Evolutionary conservation across 2,113 vertebrate genomes (phyloP).

Genomic region (Ceuthmochares aereus): DNA sequence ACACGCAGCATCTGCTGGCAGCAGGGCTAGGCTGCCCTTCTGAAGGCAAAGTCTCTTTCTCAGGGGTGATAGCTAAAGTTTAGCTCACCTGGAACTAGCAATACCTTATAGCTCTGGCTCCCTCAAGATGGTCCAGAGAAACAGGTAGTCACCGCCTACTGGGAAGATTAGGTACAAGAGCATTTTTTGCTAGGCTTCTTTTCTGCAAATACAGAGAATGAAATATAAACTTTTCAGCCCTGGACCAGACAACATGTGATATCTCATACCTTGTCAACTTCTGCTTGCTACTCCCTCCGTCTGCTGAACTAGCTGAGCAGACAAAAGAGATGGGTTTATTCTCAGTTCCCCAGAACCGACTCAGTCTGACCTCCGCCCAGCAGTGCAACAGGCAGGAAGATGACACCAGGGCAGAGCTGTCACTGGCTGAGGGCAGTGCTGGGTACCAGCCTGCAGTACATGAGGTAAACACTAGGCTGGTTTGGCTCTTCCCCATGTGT

Average conservation of each 20-base stretch:
- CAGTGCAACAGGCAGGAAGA: not conserved
- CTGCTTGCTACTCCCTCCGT: not conserved
- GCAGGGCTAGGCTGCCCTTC: not conserved
- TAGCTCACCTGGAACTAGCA: not conserved
- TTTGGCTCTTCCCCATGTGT: not conserved
- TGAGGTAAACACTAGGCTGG: not conserved
- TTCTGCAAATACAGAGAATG: not conserved
- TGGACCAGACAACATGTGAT: not conserved
- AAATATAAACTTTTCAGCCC: not conserved
- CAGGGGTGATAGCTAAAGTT: rapidly evolving
- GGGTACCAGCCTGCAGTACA: not conserved
- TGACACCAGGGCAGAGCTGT: not conserved
- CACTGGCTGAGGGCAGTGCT: not conserved
- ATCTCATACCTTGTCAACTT: not conserved
- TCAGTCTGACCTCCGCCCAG: not conserved
- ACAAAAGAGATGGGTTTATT: not conserved
- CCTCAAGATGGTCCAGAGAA: not conserved
- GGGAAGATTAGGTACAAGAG: not conserved
- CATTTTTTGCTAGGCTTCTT: not conserved
- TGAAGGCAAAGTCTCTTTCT: not conserved
- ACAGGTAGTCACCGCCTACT: not conserved
- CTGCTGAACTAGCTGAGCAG: not conserved
- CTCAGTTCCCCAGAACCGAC: not conserved
- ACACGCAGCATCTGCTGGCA: not conserved
- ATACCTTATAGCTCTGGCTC: not conserved